Conservation (phyloP, 37 sponge, comb jelly and placozoan genomes). For the Aplysina aerophoba region DNA sequence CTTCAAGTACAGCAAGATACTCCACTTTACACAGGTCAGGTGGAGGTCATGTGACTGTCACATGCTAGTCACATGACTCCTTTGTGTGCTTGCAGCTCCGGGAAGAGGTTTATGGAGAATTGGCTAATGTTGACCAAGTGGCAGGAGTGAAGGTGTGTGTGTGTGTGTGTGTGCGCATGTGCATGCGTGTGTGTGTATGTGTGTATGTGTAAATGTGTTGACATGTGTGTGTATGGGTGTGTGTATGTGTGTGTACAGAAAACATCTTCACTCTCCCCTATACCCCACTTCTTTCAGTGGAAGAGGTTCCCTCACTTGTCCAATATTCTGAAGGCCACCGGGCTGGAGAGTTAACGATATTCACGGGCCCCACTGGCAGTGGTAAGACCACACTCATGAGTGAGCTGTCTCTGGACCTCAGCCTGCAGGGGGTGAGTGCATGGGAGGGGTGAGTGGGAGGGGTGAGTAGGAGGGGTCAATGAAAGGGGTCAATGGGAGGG, state of each 20-base stretch:
- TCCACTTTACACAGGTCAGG: background rate
- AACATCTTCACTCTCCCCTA: background rate
- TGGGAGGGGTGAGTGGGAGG: background rate
- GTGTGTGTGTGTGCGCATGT: slow-evolving; percentile 46
- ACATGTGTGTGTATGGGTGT: slow-evolving; percentile 37
- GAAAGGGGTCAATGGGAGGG: slow-evolving; percentile 31
- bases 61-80: background rate
- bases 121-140: slow-evolving; percentile 44
- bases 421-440: slow-evolving; percentile 58
- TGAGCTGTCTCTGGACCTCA: slow-evolving; percentile 81
- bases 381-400: slow-evolving; percentile 84
- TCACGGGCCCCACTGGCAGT: slow-evolving; percentile 86
- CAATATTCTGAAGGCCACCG: slow-evolving; percentile 72
- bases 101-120: slow-evolving; percentile 57
- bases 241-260: slow-evolving; percentile 30
- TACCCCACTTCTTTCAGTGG: slow-evolving; percentile 50
- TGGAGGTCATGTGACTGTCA: background rate
- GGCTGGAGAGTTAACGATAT: slow-evolving; percentile 78
- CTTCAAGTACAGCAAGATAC: slow-evolving; percentile 5
- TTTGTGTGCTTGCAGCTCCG: slow-evolving; percentile 39
- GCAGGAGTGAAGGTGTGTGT: slow-evolving; percentile 36
- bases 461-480: no score
- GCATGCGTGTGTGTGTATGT: slow-evolving; percentile 55
- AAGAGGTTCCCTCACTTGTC: slow-evolving; percentile 70
- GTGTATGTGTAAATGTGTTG: slow-evolving; percentile 55